A percentile compares a stretch with the other conserved stretches of the same genome.
Conservation (phyloP, 2,113 vertebrate genomes). For the Rhizomys pruinosus region DNA sequence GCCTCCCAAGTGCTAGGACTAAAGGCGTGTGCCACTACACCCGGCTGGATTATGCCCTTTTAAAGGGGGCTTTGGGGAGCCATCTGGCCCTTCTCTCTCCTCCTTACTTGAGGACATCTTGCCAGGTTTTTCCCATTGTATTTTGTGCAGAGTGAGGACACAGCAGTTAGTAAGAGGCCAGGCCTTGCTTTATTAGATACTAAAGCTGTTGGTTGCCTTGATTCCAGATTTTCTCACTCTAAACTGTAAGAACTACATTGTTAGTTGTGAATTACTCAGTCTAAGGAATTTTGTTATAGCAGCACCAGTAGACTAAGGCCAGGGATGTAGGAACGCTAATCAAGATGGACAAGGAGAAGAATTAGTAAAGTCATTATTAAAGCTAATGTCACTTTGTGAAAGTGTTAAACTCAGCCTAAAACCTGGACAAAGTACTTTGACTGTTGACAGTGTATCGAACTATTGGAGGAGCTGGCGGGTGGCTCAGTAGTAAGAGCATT, state of each 20-base stretch:
- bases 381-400: slow-evolving; percentile 54
- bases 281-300: neutral
- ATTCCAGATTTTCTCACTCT: neutral
- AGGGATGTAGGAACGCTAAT: neutral
- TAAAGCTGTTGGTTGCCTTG: neutral
- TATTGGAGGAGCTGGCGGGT: neutral
- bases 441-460: neutral
- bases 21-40: no score
- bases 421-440: slow-evolving; percentile 15
- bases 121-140: neutral
- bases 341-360: no score
- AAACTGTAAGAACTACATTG: neutral
- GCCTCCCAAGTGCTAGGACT: no score
- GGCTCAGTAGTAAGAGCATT: no score
- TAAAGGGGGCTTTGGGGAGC: neutral
- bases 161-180: neutral
- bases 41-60: no score
- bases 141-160: neutral
- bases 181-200: no score
- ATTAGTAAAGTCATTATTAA: slow-evolving; percentile 62
- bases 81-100: neutral
- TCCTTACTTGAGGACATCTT: neutral
- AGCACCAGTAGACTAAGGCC: neutral
- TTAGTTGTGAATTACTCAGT: neutral
- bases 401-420: slow-evolving; percentile 50